A percentile compares a stretch with the other conserved stretches of the same genome.
Evolutionary conservation across 53 echinoderm and acorn worm genomes (phyloP).

Genomic region (Antedon mediterranea): DNA sequence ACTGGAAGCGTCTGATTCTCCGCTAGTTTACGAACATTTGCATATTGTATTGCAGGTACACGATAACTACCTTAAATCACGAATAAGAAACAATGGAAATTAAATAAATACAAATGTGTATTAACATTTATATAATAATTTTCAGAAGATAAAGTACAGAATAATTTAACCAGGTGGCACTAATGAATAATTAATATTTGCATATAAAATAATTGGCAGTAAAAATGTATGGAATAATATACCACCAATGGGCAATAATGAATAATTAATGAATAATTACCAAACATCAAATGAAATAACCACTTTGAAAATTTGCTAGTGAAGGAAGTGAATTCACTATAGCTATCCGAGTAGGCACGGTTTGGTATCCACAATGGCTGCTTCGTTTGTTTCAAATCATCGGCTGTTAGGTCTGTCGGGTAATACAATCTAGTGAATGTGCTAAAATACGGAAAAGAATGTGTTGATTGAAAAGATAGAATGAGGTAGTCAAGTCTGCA

Average conservation of each 20-base stretch:
- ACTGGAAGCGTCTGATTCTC: slow-evolving; percentile 30
- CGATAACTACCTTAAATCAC: slow-evolving; percentile 22
- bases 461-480: too few species aligned
- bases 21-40: slow-evolving; percentile 11
- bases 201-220: too few species aligned
- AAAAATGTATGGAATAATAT: too few species aligned
- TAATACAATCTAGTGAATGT: slow-evolving; percentile 63
- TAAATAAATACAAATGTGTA: too few species aligned
- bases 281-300: neutral
- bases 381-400: slow-evolving; percentile 1
- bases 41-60: slow-evolving; percentile 44
- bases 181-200: too few species aligned
- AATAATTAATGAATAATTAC: neutral
- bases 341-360: slow-evolving; percentile 52
- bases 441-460: slow-evolving; percentile 9
- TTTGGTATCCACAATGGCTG: slow-evolving; percentile 49
- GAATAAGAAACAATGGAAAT: neutral
- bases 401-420: slow-evolving; percentile 23
- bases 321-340: neutral
- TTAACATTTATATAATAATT: too few species aligned
- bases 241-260: too few species aligned
- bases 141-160: too few species aligned
- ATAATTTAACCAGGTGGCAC: too few species aligned
- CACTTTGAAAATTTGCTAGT: neutral
- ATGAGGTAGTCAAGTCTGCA: too few species aligned